phyloP scores from a whole-genome alignment of 2,113 vertebrate species.

The Sylvilagus bachmani region DNA sequence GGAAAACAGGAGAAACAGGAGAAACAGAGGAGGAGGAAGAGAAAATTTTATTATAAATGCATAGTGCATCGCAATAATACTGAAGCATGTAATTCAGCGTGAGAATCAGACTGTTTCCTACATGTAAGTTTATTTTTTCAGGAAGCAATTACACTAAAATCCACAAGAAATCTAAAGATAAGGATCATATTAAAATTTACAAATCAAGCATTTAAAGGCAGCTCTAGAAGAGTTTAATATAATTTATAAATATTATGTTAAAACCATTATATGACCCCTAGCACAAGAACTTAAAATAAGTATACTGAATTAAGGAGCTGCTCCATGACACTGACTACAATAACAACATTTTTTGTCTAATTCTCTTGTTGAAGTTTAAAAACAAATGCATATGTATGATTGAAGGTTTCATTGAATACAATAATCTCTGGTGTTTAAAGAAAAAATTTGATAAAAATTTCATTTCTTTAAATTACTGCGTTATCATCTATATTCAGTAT shows the following conservation, averaged over 20 bases:
- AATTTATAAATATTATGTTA: not conserved
- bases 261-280: not conserved
- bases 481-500: not conserved
- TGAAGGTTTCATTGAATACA: conserved; percentile 29
- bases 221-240: not conserved
- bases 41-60: not conserved
- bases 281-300: conserved; percentile 20
- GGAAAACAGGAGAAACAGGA: conserved; percentile 43
- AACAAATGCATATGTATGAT: not conserved
- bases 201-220: not conserved
- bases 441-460: conserved; percentile 28
- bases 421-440: not conserved
- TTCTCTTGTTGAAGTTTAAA: not conserved
- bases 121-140: conserved; percentile 35
- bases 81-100: not conserved
- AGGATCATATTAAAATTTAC: conserved; percentile 7
- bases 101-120: not conserved
- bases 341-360: not conserved
- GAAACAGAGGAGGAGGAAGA: not conserved
- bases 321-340: not conserved
- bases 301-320: not conserved
- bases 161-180: not conserved
- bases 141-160: conserved; percentile 38
- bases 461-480: not conserved
- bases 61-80: not conserved